phyloP scores from a whole-genome alignment of 2,888 invertebrate species.

The Caenorhabditis sulstoni region DNA sequence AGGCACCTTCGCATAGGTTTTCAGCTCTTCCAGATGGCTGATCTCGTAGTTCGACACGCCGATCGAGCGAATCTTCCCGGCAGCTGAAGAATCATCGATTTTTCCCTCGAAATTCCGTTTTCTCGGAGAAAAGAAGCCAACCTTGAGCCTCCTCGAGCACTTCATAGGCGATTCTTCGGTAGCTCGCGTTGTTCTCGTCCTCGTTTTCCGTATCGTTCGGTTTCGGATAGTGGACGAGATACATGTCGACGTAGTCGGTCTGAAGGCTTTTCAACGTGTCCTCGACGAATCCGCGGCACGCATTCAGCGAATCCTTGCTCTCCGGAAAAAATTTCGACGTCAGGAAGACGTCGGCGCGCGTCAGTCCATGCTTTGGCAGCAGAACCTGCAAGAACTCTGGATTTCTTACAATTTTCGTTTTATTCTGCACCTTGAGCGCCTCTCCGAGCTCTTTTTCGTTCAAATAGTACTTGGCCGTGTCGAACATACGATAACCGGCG shows the following conservation, averaged over 20 bases:
- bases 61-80: conserved; percentile 85
- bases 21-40: conserved; percentile 86
- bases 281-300: conserved; percentile 62
- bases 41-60: conserved; percentile 90
- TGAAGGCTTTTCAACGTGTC: conserved; percentile 71
- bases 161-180: conserved; percentile 86
- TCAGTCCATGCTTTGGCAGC: conserved; percentile 86
- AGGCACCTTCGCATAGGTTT: conserved; percentile 60
- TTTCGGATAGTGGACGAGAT: conserved; percentile 90
- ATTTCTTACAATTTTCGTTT: not conserved
- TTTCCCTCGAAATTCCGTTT: too few relatives aligned
- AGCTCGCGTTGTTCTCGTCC: conserved; percentile 84
- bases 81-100: too few relatives aligned
- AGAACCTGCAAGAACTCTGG: conserved; percentile 80
- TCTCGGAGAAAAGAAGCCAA: too few relatives aligned
- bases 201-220: conserved; percentile 82
- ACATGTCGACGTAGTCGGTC: conserved; percentile 75
- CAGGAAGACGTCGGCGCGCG: conserved; percentile 87
- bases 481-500: conserved; percentile 82
- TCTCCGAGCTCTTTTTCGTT: conserved; percentile 87
- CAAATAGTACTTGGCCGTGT: conserved; percentile 88
- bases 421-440: conserved; percentile 84
- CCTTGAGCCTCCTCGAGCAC: conserved; percentile 84
- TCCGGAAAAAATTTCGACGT: conserved; percentile 86
- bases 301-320: conserved; percentile 54